These are phyloP conservation scores for Echinometra lucunter DNA, from an alignment of 53 echinoderm and acorn worm species.

Conservation along the genomic window DNA sequence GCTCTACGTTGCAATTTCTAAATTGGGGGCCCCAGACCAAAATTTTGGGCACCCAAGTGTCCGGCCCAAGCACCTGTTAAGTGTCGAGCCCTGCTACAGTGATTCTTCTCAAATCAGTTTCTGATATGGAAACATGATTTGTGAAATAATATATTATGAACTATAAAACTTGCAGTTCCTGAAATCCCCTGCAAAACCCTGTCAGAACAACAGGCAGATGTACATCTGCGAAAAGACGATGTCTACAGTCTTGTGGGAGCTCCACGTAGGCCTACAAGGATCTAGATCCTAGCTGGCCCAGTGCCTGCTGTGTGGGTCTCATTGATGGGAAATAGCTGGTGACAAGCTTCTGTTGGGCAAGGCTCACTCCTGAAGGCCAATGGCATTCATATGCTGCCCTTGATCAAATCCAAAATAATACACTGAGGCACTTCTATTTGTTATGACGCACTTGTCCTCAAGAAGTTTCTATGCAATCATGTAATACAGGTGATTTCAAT, in stretches of 20 bases:
- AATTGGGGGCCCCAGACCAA: too few relatives aligned
- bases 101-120: background rate
- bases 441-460: constrained; percentile 9
- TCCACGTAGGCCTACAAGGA: background rate
- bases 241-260: background rate
- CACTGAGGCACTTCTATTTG: background rate
- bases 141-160: background rate
- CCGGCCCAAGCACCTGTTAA: too few relatives aligned
- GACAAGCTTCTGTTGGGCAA: constrained; percentile 15
- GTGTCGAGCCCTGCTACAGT: too few relatives aligned
- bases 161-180: background rate
- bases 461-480: background rate
- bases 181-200: background rate
- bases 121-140: background rate
- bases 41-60: too few relatives aligned
- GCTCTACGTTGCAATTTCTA: too few relatives aligned
- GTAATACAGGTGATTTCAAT: background rate
- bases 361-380: background rate
- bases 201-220: background rate
- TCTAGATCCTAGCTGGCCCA: constrained; percentile 7
- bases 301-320: background rate
- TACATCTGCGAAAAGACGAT: background rate
- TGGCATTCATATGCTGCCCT: constrained; percentile 3
- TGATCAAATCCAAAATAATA: constrained; percentile 33
- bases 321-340: constrained; percentile 1